Percentiles rank a stretch among this genome's conserved stretches.
Evolutionary conservation across 2,797 vertebrate species (phyloP).

Genomic region (Babyrousa celebensis): DNA sequence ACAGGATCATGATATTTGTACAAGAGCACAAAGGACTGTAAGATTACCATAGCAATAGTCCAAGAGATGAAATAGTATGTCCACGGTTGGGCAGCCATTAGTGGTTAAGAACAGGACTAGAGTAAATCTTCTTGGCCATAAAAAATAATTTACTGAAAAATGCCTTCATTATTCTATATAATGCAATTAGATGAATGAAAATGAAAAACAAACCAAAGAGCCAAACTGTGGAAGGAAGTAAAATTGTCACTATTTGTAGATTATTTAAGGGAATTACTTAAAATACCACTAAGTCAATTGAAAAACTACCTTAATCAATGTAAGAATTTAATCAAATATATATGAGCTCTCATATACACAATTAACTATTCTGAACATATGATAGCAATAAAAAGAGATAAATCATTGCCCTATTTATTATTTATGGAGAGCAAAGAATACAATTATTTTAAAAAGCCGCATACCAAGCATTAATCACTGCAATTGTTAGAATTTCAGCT

Average conservation of each 20-base stretch:
- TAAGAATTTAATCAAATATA: not conserved
- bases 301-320: not conserved
- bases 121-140: not conserved
- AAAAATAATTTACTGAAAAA: not conserved
- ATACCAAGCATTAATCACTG: not conserved
- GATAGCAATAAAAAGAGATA: not conserved
- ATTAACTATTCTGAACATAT: not conserved
- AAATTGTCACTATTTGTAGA: not conserved
- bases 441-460: not conserved
- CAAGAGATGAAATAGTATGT: not conserved
- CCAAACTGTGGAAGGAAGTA: not conserved
- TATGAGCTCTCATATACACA: not conserved
- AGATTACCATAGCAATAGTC: not conserved
- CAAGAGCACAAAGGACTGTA: not conserved
- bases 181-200: not conserved
- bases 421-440: not conserved
- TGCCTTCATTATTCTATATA: not conserved
- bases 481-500: not conserved
- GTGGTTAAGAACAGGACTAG: not conserved
- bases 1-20: not conserved
- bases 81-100: not conserved
- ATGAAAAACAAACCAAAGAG: not conserved
- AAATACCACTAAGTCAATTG: not conserved
- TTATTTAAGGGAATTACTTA: not conserved
- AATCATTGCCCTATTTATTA: not conserved